These are phyloP conservation scores for Stercorarius parasiticus DNA, from an alignment of 2,113 vertebrate genomes.

Conservation along the genomic window DNA sequence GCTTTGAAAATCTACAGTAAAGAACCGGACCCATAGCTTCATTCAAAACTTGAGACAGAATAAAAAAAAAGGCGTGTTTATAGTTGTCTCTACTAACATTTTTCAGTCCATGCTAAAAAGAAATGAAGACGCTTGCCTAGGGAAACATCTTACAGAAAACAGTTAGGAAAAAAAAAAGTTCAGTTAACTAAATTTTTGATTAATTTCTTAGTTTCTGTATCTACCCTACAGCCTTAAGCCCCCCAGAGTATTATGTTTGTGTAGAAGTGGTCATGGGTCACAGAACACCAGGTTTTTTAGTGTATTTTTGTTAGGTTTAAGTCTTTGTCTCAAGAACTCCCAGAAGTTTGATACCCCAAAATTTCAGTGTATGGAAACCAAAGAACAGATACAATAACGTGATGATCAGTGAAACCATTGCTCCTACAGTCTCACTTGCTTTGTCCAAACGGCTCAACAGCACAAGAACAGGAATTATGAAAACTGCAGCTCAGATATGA, in stretches of 20 bases:
- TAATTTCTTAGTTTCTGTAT: background rate
- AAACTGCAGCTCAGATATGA: background rate
- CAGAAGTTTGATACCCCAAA: background rate
- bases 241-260: background rate
- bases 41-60: background rate
- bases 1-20: constrained; percentile 15
- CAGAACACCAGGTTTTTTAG: background rate
- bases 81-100: background rate
- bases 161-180: background rate
- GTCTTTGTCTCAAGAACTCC: background rate
- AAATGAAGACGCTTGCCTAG: background rate
- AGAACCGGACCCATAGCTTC: background rate
- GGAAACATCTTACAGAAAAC: background rate
- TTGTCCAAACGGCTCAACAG: background rate
- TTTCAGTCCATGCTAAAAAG: background rate
- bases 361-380: background rate
- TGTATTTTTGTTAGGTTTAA: background rate
- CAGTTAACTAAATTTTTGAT: background rate
- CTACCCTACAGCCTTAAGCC: background rate
- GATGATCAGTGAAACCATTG: background rate
- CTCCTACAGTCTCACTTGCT: rapidly evolving
- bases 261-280: background rate
- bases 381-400: background rate
- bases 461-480: background rate
- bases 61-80: background rate